Evolutionary conservation across 1,140 invertebrate genomes (phyloP).

Genomic region (Amyelois transitella): DNA sequence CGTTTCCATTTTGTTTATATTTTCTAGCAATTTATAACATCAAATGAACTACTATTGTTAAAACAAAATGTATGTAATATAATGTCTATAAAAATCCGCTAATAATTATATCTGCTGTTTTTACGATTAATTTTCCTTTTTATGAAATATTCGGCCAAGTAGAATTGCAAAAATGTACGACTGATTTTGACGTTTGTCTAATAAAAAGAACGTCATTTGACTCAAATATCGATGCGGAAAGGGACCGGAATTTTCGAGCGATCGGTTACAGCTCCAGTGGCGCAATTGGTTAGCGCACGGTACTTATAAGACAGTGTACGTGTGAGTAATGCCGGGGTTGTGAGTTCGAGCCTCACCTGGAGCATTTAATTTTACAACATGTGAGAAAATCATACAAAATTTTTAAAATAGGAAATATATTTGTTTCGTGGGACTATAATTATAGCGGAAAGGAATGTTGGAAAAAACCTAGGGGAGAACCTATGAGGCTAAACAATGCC

Average conservation of each 20-base stretch:
- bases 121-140: background rate
- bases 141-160: too few species aligned
- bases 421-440: too few species aligned
- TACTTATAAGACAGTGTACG: conserved; percentile 94
- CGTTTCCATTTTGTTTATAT: conserved; percentile 43
- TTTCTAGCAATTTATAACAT: conserved; percentile 1
- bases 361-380: conserved; percentile 73
- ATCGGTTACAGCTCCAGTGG: conserved; percentile 84
- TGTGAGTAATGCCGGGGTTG: conserved; percentile 96
- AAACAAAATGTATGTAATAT: too few species aligned
- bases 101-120: background rate
- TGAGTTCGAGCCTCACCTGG: conserved; percentile 98
- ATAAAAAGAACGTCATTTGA: conserved; percentile 41
- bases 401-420: too few species aligned
- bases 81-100: background rate
- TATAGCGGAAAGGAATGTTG: too few species aligned
- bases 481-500: too few species aligned
- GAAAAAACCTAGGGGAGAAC: too few species aligned
- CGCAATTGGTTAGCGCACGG: conserved; percentile 98
- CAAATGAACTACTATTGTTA: background rate
- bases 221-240: conserved; percentile 19
- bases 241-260: conserved; percentile 23
- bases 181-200: conserved; percentile 30
- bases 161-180: background rate
- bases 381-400: too few species aligned